A percentile compares a stretch with the other conserved stretches of the same genome.
Evolutionary conservation across 1,140 invertebrate species (phyloP).

Genomic region (Littorina saxatilis): DNA sequence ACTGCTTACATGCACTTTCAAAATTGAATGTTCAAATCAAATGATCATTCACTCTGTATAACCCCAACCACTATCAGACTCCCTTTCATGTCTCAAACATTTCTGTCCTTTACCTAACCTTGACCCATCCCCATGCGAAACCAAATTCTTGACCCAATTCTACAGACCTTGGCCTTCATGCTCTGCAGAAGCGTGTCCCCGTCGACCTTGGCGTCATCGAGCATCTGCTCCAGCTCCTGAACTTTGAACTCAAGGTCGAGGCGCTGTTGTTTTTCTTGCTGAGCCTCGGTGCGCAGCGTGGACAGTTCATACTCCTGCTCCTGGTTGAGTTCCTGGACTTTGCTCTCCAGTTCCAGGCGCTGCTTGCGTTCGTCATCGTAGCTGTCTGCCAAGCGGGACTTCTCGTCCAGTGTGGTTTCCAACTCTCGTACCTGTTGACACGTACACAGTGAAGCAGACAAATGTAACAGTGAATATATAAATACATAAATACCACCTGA

Average conservation of each 20-base stretch:
- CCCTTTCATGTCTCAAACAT: too few species aligned
- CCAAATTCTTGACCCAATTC: too few species aligned
- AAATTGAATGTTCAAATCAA: background rate
- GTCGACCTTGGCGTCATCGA: constrained; percentile 63
- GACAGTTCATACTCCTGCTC: constrained; percentile 34
- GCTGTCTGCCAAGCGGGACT: constrained; percentile 53
- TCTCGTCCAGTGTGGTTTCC: constrained; percentile 55
- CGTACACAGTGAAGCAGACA: too few species aligned
- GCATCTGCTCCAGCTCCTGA: constrained; percentile 55
- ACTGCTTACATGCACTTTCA: background rate
- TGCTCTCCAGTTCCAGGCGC: constrained; percentile 42
- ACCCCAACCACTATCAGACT: too few species aligned
- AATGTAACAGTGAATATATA: too few species aligned
- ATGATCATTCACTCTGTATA: background rate
- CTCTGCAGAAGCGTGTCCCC: constrained; percentile 62
- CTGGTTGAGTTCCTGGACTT: constrained; percentile 33
- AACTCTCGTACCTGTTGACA: constrained; percentile 28
- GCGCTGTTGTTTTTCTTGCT: constrained; percentile 23
- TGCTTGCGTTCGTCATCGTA: constrained; percentile 54
- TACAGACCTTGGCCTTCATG: constrained; percentile 60
- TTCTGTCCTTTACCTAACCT: too few species aligned
- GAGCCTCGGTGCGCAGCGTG: constrained; percentile 9
- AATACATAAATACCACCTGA: too few species aligned
- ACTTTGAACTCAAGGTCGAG: constrained; percentile 32
- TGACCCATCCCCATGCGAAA: too few species aligned